Conservation (phyloP, 2,888 invertebrate genomes). For the Phaonia tiefii region DNA sequence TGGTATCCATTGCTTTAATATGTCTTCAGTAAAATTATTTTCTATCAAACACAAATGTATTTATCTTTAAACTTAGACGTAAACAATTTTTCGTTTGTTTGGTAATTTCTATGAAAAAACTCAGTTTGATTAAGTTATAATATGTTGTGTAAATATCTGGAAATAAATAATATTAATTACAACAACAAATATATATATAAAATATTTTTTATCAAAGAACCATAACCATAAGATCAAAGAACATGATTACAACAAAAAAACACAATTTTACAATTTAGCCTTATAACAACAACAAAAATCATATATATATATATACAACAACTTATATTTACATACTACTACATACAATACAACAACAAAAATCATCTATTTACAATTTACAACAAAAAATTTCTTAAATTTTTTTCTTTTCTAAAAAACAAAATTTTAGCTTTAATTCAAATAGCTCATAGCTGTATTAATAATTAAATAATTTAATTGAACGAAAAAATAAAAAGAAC, state of each 20-base stretch:
- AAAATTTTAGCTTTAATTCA: slow-evolving; percentile 51
- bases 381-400: slow-evolving; percentile 40
- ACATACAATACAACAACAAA: slow-evolving; percentile 43
- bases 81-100: slow-evolving; percentile 41
- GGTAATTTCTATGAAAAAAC: slow-evolving; percentile 42
- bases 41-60: slow-evolving; percentile 49
- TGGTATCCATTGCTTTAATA: slow-evolving; percentile 60
- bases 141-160: slow-evolving; percentile 54
- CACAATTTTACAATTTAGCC: slow-evolving; percentile 63
- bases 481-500: slow-evolving; percentile 33
- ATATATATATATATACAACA: slow-evolving; percentile 44
- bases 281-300: slow-evolving; percentile 48
- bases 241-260: slow-evolving; percentile 34
- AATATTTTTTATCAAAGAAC: slow-evolving; percentile 53
- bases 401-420: slow-evolving; percentile 49
- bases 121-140: slow-evolving; percentile 39
- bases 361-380: slow-evolving; percentile 65
- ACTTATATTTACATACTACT: slow-evolving; percentile 61
- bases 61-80: slow-evolving; percentile 35
- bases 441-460: slow-evolving; percentile 51
- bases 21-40: slow-evolving; percentile 48
- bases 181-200: slow-evolving; percentile 40
- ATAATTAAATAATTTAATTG: slow-evolving; percentile 38
- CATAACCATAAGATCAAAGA: slow-evolving; percentile 48
- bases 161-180: slow-evolving; percentile 42